phyloP scores from a whole-genome alignment of 2,113 vertebrate species.

The Upupa epops region DNA sequence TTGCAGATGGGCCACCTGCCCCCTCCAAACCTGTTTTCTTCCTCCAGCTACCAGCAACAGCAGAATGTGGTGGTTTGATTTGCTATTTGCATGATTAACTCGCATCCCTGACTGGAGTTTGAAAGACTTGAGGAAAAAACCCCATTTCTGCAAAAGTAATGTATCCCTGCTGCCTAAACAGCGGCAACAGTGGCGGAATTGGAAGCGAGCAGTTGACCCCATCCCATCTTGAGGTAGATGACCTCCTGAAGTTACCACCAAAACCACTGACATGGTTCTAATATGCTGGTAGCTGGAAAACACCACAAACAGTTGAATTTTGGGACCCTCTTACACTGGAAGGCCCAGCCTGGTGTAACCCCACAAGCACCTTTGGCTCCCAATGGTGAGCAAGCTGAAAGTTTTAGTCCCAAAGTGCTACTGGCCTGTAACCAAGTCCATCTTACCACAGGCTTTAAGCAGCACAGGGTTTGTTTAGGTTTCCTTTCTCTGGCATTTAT shows the following conservation, averaged over 20 bases:
- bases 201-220: not conserved
- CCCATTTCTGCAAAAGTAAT: not conserved
- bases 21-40: not conserved
- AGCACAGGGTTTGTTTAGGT: not conserved
- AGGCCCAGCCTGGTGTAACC: not conserved
- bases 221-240: not conserved
- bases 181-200: not conserved
- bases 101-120: not conserved
- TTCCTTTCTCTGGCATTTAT: not conserved
- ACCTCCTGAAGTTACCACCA: not conserved
- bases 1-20: slow-evolving; percentile 17
- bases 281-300: not conserved
- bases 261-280: not conserved
- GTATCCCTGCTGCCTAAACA: not conserved
- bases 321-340: not conserved
- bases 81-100: not conserved
- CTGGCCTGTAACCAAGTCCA: not conserved
- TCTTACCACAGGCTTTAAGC: not conserved
- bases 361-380: not conserved
- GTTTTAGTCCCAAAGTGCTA: not conserved
- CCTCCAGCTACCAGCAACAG: not conserved
- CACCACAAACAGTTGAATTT: not conserved
- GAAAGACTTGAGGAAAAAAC: not conserved
- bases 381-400: not conserved
- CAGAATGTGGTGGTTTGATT: not conserved